Base-by-base conservation (phyloP, 2,113 vertebrate species). In the Copsychus sechellarum region DNA sequence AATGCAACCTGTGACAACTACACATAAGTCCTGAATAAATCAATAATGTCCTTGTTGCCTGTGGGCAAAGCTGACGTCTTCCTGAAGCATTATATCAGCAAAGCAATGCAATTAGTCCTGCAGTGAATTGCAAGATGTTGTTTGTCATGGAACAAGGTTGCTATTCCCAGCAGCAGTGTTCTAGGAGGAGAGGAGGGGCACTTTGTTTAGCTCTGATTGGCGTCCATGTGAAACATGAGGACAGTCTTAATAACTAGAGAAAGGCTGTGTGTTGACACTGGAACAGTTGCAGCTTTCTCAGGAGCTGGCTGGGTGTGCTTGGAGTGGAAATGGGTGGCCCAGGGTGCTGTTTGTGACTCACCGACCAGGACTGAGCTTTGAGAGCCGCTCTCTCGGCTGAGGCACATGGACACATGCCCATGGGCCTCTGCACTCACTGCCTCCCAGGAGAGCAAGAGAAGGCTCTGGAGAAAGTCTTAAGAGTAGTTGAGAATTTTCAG, bases 1-100 rank as follows among this genome's bases (percentile, higher is more conserved):
- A 96, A 93, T 80, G 70, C 89, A 95, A 95, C 86, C 95, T 90
- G 82, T 93, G 89, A 90, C 92, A 94, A 80, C 47, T 69, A 66
- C 45, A 74, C 1, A 1, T 85, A 85, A 86, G 62, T 90, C 62
- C 79, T 91, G 73, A 94, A 79, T 94, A 72, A 91, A 96, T 93
- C 96, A 92, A 67, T 86, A 64, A 88, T 3, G 14, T 89, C 88
- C 87, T 93, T 92, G 64, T 95, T 94, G 92, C 92, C 87, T 58
- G 17, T 85, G 54, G 84, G 95, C 92, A 93, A 86, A 92, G 64
- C 86, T 94, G 90, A 90, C 14, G 8, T 95, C 60, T 92, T 92
- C 67, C 84, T 88, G n/a, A 66, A 83, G 82, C 5, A 25, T 85
- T 83, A 2, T 61, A 79, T 65, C 86, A 62, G 81, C 69, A 77